phyloP scores from a whole-genome alignment of 2,888 invertebrate species.

The Choristoneura rosaceana region DNA sequence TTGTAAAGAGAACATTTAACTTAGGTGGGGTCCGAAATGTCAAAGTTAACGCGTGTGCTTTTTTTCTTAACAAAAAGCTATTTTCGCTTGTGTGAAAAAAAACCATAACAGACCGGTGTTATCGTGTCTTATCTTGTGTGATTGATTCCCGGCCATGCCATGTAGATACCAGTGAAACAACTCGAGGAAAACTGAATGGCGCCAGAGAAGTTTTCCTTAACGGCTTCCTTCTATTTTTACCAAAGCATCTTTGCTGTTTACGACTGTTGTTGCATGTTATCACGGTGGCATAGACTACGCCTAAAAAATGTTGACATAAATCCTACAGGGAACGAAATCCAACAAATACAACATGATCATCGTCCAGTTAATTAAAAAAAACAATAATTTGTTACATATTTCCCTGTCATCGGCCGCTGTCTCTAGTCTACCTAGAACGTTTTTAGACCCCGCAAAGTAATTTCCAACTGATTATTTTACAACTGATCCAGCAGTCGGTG shows the following conservation, averaged over 20 bases:
- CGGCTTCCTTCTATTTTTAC: constrained; percentile 20
- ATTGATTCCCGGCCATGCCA: neutral
- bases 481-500: neutral
- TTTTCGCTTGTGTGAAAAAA: neutral
- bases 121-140: neutral
- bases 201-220: constrained; percentile 29
- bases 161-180: constrained; percentile 7
- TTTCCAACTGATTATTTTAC: neutral
- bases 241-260: constrained; percentile 11
- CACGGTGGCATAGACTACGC: constrained; percentile 9
- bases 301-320: neutral
- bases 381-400: neutral
- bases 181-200: constrained; percentile 17
- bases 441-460: too few relatives aligned
- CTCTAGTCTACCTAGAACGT: neutral
- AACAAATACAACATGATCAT: neutral
- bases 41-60: too few relatives aligned
- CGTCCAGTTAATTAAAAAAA: neutral
- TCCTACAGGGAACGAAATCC: neutral
- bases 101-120: neutral
- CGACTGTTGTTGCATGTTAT: constrained; percentile 28
- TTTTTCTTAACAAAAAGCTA: too few relatives aligned
- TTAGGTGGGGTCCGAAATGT: too few relatives aligned
- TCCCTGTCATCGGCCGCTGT: neutral
- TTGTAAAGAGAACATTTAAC: too few relatives aligned